Percentiles rank a stretch among this genome's conserved stretches.
phyloP scores from a whole-genome alignment of 2,888 invertebrate species.

The Netelia melanura region DNA sequence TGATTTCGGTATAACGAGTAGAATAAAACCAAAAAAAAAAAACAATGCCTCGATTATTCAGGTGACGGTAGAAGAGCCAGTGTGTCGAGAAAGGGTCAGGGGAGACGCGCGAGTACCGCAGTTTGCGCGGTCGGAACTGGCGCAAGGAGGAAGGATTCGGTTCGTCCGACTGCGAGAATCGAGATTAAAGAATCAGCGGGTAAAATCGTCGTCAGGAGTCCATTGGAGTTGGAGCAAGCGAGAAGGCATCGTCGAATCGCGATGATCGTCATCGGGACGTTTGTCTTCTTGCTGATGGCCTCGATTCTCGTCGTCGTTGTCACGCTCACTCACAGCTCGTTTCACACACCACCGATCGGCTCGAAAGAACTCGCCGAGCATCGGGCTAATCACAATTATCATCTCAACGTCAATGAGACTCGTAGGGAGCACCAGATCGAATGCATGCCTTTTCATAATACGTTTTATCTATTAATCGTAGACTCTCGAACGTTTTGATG shows the following conservation, averaged over 20 bases:
- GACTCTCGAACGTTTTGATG: not conserved
- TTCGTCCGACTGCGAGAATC: slow-evolving; percentile 78
- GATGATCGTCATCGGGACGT: slow-evolving; percentile 90
- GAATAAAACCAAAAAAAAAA: not conserved
- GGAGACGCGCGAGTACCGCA: slow-evolving; percentile 74
- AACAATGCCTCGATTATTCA: slow-evolving; percentile 59
- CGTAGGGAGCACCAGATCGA: slow-evolving; percentile 60
- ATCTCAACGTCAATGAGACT: slow-evolving; percentile 58
- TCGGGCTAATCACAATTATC: slow-evolving; percentile 78
- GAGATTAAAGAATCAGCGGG: slow-evolving; percentile 80
- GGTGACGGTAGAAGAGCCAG: slow-evolving; percentile 80
- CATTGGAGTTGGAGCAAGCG: slow-evolving; percentile 87
- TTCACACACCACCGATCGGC: slow-evolving; percentile 88
- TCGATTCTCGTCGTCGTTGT: slow-evolving; percentile 92
- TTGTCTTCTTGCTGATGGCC: slow-evolving; percentile 90
- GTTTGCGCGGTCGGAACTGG: slow-evolving; percentile 37
- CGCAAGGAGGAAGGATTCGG: slow-evolving; percentile 94
- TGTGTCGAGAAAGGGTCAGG: slow-evolving; percentile 73
- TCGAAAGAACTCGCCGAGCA: slow-evolving; percentile 83
- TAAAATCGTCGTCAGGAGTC: slow-evolving; percentile 82
- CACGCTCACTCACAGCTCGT: slow-evolving; percentile 91
- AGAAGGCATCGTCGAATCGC: slow-evolving; percentile 90
- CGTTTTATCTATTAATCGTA: not conserved
- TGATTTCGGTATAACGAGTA: not conserved
- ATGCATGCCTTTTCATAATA: not conserved